phyloP scores from a whole-genome alignment of 2,113 vertebrate genomes.

The Cervus canadensis region DNA sequence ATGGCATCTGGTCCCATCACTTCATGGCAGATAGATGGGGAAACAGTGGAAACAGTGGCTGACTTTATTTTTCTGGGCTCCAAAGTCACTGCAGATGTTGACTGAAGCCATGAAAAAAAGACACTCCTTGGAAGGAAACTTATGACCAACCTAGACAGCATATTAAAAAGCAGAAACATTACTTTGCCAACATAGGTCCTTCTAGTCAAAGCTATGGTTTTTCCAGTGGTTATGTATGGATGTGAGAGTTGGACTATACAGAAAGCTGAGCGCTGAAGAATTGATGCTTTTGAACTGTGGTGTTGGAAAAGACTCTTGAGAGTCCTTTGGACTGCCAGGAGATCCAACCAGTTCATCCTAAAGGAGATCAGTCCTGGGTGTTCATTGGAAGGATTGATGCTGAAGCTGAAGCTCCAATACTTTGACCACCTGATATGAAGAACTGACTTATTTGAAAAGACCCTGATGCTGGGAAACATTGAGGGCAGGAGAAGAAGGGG shows the following conservation, averaged over 20 bases:
- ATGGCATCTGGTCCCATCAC: background rate
- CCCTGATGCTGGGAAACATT: background rate
- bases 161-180: background rate
- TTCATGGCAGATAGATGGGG: background rate
- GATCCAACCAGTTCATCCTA: background rate
- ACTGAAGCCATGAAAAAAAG: background rate
- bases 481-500: background rate
- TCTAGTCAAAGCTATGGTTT: background rate
- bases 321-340: background rate
- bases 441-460: background rate
- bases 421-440: background rate
- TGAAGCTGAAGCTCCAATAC: background rate
- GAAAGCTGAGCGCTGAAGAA: background rate
- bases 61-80: background rate
- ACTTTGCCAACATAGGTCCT: background rate
- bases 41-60: background rate
- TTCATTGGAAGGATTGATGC: background rate
- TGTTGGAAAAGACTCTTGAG: background rate
- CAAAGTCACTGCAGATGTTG: background rate
- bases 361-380: background rate
- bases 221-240: background rate
- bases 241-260: background rate
- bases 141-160: background rate
- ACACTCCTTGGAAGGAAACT: background rate
- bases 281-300: background rate